These are phyloP conservation scores for Arizona elegans DNA, from an alignment of 2,113 vertebrate genomes.

Conservation along the genomic window DNA sequence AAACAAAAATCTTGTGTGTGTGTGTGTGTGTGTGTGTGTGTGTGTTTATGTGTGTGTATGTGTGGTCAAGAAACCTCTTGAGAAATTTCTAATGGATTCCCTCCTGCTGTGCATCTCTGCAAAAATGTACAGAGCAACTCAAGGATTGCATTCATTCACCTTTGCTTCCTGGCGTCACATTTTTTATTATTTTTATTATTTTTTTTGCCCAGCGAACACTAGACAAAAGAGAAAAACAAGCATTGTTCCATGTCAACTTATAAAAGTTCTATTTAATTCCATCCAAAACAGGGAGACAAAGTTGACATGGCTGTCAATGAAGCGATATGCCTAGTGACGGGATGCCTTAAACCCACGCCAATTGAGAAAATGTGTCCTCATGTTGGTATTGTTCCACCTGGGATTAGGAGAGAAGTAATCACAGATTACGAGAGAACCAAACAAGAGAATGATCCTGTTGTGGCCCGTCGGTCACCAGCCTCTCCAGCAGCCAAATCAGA, in stretches of 20 bases:
- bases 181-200: background rate
- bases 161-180: background rate
- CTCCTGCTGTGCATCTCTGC: background rate
- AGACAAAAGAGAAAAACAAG: background rate
- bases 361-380: too few species aligned
- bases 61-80: background rate
- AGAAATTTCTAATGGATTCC: background rate
- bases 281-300: background rate
- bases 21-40: too few species aligned
- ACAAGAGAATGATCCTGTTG: too few species aligned
- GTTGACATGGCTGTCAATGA: background rate
- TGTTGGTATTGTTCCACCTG: too few species aligned
- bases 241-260: background rate
- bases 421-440: too few species aligned
- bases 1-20: background rate
- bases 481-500: too few species aligned
- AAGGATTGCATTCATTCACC: background rate
- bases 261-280: background rate
- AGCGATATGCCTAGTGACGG: too few species aligned
- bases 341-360: too few species aligned
- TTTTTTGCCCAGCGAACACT: background rate
- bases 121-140: background rate
- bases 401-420: too few species aligned
- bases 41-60: too few species aligned
- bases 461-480: accelerated